Evolutionary conservation across 2,888 invertebrate genomes (phyloP), one percentile per base, ranked within the genome.

Genomic region (Proisotoma minuta): DNA sequence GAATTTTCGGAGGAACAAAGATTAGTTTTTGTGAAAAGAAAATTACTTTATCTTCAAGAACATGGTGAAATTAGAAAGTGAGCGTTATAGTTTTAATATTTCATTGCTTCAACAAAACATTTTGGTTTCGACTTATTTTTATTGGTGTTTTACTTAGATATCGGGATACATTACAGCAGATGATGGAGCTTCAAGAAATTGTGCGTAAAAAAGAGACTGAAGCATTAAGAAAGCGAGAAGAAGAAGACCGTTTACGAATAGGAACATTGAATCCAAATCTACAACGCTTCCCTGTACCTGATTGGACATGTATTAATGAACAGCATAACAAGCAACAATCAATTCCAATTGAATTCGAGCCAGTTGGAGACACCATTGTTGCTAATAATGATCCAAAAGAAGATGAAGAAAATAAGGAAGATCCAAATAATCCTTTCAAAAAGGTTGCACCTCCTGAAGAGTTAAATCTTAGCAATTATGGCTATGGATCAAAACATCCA

Each of bases 1-100:
- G 74, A 75, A 3, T 62, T 76, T 1, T 58, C 58, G 24, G 67
- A 68, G 10, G 67, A 72, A 51, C 60, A 66, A 8, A 72, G 70
- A 57, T 27, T 72, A 4, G 59, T 60, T 15, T 73, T 74, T 58
- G 34, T 66, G 0, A 65, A 66, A 22, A 63, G 66, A 48, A 72
- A 71, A 63, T 65, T 70, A 26, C 52, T 70, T 3, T 71, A 72
- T 56, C 63, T 66, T 18, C 73, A 73, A 56, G 74, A 74, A 40
- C 72, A 73, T 56, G 73, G 71, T 24, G 70, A 72, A 8, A 60
- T 74, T 12, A 40, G 28, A 29, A 59, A 60, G 69, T 72, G 54
- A 58, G n/a, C n/a, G n/a, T n/a, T n/a, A n/a, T n/a, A n/a, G 18
- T 10, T 24, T 59, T 28, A 34, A 59, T 29, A 18, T 27, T 27